phyloP scores from a whole-genome alignment of 2,888 invertebrate genomes.

The Metopia argyrocephala region DNA sequence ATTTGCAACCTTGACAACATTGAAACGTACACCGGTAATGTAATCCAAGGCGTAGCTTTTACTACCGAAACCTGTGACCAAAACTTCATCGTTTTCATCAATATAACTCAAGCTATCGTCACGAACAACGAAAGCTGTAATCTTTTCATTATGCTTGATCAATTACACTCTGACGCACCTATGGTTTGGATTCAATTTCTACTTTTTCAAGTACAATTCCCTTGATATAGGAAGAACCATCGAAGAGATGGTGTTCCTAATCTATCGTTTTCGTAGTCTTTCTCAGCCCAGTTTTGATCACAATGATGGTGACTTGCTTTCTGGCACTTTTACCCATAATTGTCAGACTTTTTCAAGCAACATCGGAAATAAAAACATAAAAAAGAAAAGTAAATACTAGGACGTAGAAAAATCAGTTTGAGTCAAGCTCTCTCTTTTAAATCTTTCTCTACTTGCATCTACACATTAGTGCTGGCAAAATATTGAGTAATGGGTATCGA shows the following conservation, averaged over 20 bases:
- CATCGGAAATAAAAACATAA: slow-evolving; percentile 79
- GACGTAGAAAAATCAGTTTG: too few relatives aligned
- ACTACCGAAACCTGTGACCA: slow-evolving; percentile 99
- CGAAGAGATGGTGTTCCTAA: slow-evolving; percentile 99
- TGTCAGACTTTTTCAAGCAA: slow-evolving; percentile 77
- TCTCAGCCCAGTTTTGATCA: slow-evolving; percentile 99
- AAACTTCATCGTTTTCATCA: slow-evolving; percentile 99
- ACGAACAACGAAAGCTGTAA: slow-evolving; percentile 99
- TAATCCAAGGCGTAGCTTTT: slow-evolving; percentile 99
- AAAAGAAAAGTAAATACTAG: too few relatives aligned
- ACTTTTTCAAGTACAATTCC: slow-evolving; percentile 99
- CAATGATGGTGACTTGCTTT: slow-evolving; percentile 98
- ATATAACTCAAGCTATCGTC: slow-evolving; percentile 99
- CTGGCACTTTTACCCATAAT: slow-evolving; percentile 88
- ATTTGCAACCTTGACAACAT: slow-evolving; percentile 99
- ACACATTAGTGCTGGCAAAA: too few relatives aligned
- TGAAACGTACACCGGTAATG: slow-evolving; percentile 97
- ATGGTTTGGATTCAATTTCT: slow-evolving; percentile 93
- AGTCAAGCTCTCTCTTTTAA: too few relatives aligned
- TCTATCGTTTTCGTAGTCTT: slow-evolving; percentile 99
- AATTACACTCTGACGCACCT: slow-evolving; percentile 99
- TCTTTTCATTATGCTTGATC: slow-evolving; percentile 99
- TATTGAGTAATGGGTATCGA: too few relatives aligned
- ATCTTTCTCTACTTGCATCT: too few relatives aligned
- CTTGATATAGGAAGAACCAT: slow-evolving; percentile 99